A percentile compares a stretch with the other conserved stretches of the same genome.
Conservation (phyloP, 2,797 vertebrate species). For the Lophius americanus region DNA sequence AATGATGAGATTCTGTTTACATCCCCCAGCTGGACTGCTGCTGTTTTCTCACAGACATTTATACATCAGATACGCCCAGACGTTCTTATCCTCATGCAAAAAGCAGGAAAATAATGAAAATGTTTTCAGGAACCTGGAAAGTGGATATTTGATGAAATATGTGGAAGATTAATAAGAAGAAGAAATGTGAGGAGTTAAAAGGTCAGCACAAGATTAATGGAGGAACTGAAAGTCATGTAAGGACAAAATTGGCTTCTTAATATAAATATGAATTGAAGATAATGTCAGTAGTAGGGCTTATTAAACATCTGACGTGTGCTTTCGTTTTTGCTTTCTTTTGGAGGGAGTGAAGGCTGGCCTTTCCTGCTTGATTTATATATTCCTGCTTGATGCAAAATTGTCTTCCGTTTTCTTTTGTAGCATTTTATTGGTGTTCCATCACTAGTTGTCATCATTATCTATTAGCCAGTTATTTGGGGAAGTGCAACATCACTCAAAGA, state of each 20-base stretch:
- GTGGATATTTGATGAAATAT: conserved; percentile 14
- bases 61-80: not conserved
- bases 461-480: conserved; percentile 40
- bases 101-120: conserved; percentile 25
- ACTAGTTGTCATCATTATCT: conserved; percentile 39
- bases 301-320: conserved; percentile 1
- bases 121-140: conserved; percentile 22
- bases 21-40: conserved; percentile 1
- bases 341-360: conserved; percentile 25
- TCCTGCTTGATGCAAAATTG: conserved; percentile 55
- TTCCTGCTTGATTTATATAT: conserved; percentile 57
- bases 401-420: conserved; percentile 39
- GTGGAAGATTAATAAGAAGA: conserved; percentile 5
- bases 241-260: not conserved
- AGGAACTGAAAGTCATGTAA: conserved; percentile 4
- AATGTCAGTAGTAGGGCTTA: conserved; percentile 10
- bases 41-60: conserved; percentile 6
- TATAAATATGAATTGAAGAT: not conserved
- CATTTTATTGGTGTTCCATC: conserved; percentile 37
- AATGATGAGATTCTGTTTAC: not conserved
- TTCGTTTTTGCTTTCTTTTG: conserved; percentile 28
- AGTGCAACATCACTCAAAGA: conserved; percentile 47
- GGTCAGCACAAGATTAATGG: conserved; percentile 13
- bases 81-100: conserved; percentile 4
- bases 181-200: conserved; percentile 6